Conservation (phyloP, 2,113 vertebrate species). For the Leptocoma aspasia region DNA sequence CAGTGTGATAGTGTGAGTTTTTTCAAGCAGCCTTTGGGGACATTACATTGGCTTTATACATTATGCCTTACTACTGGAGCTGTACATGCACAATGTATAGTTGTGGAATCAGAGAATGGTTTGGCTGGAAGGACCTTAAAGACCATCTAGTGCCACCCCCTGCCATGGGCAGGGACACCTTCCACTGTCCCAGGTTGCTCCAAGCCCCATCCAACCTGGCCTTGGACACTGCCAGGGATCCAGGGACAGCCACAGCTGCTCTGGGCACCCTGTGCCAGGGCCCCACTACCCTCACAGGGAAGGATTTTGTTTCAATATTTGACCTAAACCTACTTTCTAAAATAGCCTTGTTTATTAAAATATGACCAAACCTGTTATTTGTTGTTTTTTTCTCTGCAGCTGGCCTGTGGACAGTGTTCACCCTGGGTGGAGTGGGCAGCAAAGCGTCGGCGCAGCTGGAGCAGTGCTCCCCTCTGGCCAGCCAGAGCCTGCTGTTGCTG, state of each 20-base stretch:
- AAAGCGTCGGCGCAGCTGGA: constrained; percentile 76
- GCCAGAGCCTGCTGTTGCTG: constrained; percentile 93
- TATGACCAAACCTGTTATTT: fast-evolving
- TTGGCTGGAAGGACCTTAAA: neutral
- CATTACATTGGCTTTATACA: neutral
- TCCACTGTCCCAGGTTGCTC: fast-evolving
- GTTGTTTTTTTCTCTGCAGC: constrained; percentile 67
- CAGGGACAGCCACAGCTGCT: neutral
- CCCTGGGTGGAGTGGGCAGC: constrained; percentile 86
- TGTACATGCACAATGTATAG: fast-evolving
- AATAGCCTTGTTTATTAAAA: neutral
- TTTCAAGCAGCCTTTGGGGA: neutral
- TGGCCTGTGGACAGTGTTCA: constrained; percentile 95
- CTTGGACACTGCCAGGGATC: neutral
- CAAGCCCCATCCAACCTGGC: fast-evolving
- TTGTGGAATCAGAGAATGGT: neutral
- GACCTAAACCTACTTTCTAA: neutral
- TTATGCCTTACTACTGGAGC: neutral
- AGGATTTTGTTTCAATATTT: neutral
- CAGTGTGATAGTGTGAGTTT: neutral
- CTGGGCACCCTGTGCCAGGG: neutral
- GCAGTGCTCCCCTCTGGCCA: constrained; percentile 89
- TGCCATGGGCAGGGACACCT: neutral
- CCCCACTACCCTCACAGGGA: fast-evolving
- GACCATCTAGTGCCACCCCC: fast-evolving